Evolutionary conservation across 2,113 vertebrate species (phyloP), one percentile per base, ranked within the genome.

Genomic region (Etheostoma cragini): DNA sequence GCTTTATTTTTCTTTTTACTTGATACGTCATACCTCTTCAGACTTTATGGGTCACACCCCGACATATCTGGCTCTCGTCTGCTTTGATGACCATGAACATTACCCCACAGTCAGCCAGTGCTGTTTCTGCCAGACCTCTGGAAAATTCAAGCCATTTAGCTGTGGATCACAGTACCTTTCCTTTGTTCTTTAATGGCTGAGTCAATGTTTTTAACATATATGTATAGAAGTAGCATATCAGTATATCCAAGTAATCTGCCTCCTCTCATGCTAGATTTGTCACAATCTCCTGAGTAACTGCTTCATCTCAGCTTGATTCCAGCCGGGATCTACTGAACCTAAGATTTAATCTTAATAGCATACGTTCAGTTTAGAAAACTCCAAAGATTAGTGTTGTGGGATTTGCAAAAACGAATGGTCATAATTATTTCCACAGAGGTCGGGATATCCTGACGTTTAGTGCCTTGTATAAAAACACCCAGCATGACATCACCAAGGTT

Each of bases 51-150:
- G 78, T 50, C 77, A 81, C 83, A 75, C 63, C 67, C 64, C 24
- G 1, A 69, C 26, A n/a, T 64, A 77, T 88, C 88, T 91, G 91
- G 66, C 84, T 89, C 72, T 87, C 26, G 33, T 92, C 86, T 79
- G 30, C 58, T 80, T 84, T 81, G 71, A 82, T 80, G 68, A 66
- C 76, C 69, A 35, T 61, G 78, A 83, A 78, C 80, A 71, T 77
- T 46, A 88, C 66, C 63, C 80, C 70, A 12, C 2, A 83, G 72
- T 72, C 56, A 64, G 77, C 69, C 22, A 21, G 66, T 54, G 73
- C 38, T 7, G 26, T 68, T 68, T 67, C 71, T 74, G 66, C 75
- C 81, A 81, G 77, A 87, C 14, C n/a, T 13, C 65, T 17, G 57
- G 14, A 45, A 19, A 56, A 47, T 57, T 58, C 50, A 45, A 45